These are phyloP conservation scores for Tretioscincus oriximinensis DNA, from an alignment of 2,113 vertebrate genomes.

Conservation along the genomic window DNA sequence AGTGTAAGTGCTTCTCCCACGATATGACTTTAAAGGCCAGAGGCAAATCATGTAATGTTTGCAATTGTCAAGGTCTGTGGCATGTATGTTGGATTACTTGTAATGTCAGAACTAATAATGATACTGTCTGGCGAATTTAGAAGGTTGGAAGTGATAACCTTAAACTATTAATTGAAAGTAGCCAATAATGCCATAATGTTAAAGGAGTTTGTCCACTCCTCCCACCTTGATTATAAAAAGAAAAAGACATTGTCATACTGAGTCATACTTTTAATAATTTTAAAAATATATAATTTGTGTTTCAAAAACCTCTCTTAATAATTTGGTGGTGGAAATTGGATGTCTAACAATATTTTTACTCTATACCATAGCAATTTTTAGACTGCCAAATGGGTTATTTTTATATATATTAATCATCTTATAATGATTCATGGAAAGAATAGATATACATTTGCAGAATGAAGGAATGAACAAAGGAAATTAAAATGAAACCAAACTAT, in stretches of 20 bases:
- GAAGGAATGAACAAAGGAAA: no score
- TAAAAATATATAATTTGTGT: no score
- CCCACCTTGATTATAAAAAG: not conserved
- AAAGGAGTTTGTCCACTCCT: not conserved
- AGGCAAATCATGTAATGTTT: slow-evolving; percentile 37
- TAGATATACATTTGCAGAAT: no score
- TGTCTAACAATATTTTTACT: no score
- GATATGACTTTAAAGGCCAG: slow-evolving; percentile 51
- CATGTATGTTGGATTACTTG: slow-evolving; percentile 40
- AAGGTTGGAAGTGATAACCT: slow-evolving; percentile 28
- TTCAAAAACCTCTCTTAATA: no score
- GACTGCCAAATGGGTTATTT: no score
- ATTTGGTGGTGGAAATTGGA: no score
- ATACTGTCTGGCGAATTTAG: slow-evolving; percentile 37
- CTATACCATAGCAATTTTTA: no score
- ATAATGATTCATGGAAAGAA: no score
- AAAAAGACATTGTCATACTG: not conserved
- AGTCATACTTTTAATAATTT: no score
- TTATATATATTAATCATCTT: no score
- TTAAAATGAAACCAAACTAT: no score
- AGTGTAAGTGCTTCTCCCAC: slow-evolving; percentile 55
- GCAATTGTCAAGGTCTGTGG: slow-evolving; percentile 33
- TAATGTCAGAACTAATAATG: slow-evolving; percentile 40
- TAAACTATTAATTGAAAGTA: slow-evolving; percentile 17
- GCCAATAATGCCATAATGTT: slow-evolving; percentile 12